Evolutionary conservation across 2,888 invertebrate species (phyloP).

Genomic region (Hemistola chrysoprasaria): DNA sequence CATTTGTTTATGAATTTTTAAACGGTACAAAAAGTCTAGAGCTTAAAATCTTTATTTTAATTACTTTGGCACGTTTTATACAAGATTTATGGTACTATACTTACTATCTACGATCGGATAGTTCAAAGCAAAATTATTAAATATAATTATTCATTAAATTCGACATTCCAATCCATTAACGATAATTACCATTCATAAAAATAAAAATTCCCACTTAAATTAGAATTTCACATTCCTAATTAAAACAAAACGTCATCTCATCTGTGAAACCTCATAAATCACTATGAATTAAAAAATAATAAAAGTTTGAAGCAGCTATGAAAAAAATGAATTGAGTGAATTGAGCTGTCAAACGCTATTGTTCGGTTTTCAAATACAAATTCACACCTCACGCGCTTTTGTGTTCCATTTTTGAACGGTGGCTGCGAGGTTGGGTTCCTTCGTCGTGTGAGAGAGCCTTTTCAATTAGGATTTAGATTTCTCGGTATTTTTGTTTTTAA

Average conservation of each 20-base stretch:
- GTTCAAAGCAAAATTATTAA: no score
- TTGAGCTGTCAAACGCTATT: slow-evolving; percentile 59
- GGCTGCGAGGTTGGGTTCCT: slow-evolving; percentile 34
- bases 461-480: slow-evolving; percentile 35
- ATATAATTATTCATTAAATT: no score
- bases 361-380: slow-evolving; percentile 50
- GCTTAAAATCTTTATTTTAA: no score
- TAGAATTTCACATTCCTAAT: slow-evolving; percentile 22
- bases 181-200: slow-evolving; percentile 8
- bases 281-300: slow-evolving; percentile 32
- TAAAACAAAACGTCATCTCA: slow-evolving; percentile 28
- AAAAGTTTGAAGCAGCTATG: slow-evolving; percentile 35
- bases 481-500: slow-evolving; percentile 13
- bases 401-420: slow-evolving; percentile 26
- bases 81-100: no score
- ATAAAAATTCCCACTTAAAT: slow-evolving; percentile 18
- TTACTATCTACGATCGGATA: no score
- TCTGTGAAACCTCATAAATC: slow-evolving; percentile 31
- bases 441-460: slow-evolving; percentile 31
- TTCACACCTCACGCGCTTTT: slow-evolving; percentile 45
- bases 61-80: no score
- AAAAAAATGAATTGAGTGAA: slow-evolving; percentile 54
- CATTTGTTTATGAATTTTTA: no score
- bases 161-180: neutral
- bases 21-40: no score